These are phyloP conservation scores for Cephus pulcher DNA, from an alignment of 2,888 invertebrate species.

Conservation along the genomic window DNA sequence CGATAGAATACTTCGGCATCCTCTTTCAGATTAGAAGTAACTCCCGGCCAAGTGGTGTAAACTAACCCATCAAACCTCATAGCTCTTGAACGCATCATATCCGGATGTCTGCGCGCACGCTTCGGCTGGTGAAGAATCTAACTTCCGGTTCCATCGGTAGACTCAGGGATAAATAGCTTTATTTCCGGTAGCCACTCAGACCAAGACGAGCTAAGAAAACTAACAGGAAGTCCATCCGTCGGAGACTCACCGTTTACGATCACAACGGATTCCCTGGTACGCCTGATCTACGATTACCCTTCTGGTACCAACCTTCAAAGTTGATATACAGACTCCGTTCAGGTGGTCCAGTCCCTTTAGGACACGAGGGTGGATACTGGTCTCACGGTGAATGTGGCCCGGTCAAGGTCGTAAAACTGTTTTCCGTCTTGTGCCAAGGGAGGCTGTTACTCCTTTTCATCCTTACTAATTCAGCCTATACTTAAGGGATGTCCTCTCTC, in stretches of 20 bases:
- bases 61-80: background rate
- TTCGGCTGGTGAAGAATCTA: background rate
- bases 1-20: constrained; percentile 7
- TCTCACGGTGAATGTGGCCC: too few relatives aligned
- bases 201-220: background rate
- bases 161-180: background rate
- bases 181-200: background rate
- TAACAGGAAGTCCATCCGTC: background rate
- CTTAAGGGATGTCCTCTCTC: background rate
- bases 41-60: constrained; percentile 33
- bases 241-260: background rate
- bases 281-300: background rate
- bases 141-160: background rate
- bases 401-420: background rate
- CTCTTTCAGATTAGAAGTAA: constrained; percentile 57
- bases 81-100: background rate
- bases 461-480: background rate
- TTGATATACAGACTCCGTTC: background rate
- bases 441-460: too few relatives aligned
- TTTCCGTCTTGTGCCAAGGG: background rate
- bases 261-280: background rate
- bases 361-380: too few relatives aligned
- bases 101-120: background rate
- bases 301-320: background rate
- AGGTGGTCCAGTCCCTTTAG: too few relatives aligned